Percentiles rank a stretch among this genome's conserved stretches.
Conservation (phyloP, 64 coral and sea anemone species). For the Dendronephthya gigantea region DNA sequence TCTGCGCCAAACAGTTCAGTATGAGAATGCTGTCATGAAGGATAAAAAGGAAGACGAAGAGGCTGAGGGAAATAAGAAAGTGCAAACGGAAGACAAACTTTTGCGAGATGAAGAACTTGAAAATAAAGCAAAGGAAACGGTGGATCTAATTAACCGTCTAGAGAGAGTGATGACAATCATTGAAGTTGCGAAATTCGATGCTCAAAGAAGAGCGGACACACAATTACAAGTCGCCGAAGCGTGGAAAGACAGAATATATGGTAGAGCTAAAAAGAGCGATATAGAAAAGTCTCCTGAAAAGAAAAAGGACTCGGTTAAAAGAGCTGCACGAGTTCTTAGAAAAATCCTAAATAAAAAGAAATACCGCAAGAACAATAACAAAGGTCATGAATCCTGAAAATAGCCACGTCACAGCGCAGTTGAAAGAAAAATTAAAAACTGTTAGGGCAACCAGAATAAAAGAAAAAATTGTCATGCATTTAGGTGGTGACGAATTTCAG, state of each 20-base stretch:
- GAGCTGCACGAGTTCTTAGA: not conserved
- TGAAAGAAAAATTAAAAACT: not conserved
- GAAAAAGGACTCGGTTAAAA: not conserved
- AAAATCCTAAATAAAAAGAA: not conserved
- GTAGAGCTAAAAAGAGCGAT: not conserved
- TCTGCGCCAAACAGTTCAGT: not conserved
- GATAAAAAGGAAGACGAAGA: not conserved
- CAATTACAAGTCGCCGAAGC: slow-evolving; percentile 1
- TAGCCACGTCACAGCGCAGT: not conserved
- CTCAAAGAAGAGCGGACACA: not conserved
- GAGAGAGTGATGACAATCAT: not conserved
- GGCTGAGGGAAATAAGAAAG: not conserved
- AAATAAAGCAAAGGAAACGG: slow-evolving; percentile 1
- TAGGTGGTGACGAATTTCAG: too few species aligned
- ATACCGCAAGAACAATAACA: not conserved
- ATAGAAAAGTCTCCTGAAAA: not conserved
- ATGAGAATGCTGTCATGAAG: not conserved
- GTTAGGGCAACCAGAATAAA: not conserved
- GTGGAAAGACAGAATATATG: slow-evolving; percentile 4
- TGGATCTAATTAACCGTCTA: not conserved
- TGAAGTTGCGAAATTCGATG: not conserved
- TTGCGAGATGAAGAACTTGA: slow-evolving; percentile 5
- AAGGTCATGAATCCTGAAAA: not conserved
- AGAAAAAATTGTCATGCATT: too few species aligned
- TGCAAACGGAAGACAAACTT: not conserved